Conservation (phyloP, 2,113 vertebrate genomes). For the Podarcis raffonei region DNA sequence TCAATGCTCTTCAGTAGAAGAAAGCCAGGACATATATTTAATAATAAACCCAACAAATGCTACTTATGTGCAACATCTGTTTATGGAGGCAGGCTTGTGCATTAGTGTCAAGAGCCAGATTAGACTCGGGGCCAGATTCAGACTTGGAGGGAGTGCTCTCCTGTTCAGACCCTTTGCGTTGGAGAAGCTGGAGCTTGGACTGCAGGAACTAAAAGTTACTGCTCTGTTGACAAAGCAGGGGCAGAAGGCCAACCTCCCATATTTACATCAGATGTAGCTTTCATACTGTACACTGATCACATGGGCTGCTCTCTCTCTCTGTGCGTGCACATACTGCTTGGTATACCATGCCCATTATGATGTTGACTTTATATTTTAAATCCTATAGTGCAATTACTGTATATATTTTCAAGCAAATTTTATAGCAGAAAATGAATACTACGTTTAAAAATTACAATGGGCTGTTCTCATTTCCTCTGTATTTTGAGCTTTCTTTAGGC, state of each 20-base stretch:
- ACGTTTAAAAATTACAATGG: neutral
- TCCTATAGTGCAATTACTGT: neutral
- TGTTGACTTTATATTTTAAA: neutral
- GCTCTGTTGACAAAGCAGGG: neutral
- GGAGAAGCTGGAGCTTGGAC: neutral
- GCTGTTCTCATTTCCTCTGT: neutral
- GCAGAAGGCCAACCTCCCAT: neutral
- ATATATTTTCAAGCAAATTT: neutral
- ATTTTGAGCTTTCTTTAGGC: constrained; percentile 14
- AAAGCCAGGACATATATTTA: neutral
- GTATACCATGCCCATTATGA: neutral
- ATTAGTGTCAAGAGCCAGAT: neutral
- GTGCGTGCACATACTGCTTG: neutral
- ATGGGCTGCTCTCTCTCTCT: neutral
- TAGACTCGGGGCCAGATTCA: neutral
- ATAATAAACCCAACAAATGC: no score
- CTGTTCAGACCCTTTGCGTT: neutral
- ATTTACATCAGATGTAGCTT: neutral
- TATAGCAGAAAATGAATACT: neutral
- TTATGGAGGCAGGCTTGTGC: neutral
- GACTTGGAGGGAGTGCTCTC: neutral
- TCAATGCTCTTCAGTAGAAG: neutral
- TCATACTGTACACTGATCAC: neutral
- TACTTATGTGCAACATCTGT: neutral
- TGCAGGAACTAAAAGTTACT: neutral